Percentiles rank a stretch among this genome's conserved stretches.
phyloP scores from a whole-genome alignment of 1,140 invertebrate genomes.

The Zelostemma sp. region DNA sequence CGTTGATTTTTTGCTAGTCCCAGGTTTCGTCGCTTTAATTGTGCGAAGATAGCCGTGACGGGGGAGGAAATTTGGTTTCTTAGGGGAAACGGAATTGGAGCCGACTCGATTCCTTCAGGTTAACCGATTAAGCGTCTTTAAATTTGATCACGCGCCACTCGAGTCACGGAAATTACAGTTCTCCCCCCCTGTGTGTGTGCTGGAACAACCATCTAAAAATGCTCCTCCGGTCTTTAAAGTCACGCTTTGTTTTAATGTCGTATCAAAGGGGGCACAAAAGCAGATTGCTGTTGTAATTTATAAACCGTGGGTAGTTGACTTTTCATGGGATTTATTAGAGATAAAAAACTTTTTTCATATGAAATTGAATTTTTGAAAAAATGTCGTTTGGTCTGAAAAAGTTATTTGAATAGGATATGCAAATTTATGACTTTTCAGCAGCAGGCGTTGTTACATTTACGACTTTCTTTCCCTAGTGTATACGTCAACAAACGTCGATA shows the following conservation, averaged over 20 bases:
- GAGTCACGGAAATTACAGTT: conserved; percentile 41
- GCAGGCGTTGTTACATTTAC: conserved; percentile 41
- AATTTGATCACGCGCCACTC: conserved; percentile 32
- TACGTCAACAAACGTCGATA: conserved; percentile 43
- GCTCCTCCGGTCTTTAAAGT: background rate
- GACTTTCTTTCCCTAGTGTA: conserved; percentile 22
- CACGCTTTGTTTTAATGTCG: conserved; percentile 4
- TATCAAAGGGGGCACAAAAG: background rate
- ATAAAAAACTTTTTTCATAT: too few relatives aligned
- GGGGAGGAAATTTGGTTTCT: conserved; percentile 24
- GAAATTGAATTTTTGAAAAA: too few relatives aligned
- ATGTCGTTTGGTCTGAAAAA: background rate
- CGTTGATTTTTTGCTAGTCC: conserved; percentile 7
- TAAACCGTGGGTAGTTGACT: too few relatives aligned
- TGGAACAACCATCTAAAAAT: conserved; percentile 23
- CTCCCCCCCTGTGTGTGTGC: conserved; percentile 16
- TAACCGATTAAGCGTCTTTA: conserved; percentile 25
- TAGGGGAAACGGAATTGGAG: conserved; percentile 17
- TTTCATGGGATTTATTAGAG: too few relatives aligned
- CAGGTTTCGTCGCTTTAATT: conserved; percentile 17
- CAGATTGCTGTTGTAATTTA: too few relatives aligned
- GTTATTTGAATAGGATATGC: conserved; percentile 13
- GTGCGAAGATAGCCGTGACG: conserved; percentile 22
- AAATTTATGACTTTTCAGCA: conserved; percentile 27
- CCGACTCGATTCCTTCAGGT: conserved; percentile 13